These are phyloP conservation scores for Norana najaformis DNA, from an alignment of 2,888 invertebrate genomes.

Conservation along the genomic window DNA sequence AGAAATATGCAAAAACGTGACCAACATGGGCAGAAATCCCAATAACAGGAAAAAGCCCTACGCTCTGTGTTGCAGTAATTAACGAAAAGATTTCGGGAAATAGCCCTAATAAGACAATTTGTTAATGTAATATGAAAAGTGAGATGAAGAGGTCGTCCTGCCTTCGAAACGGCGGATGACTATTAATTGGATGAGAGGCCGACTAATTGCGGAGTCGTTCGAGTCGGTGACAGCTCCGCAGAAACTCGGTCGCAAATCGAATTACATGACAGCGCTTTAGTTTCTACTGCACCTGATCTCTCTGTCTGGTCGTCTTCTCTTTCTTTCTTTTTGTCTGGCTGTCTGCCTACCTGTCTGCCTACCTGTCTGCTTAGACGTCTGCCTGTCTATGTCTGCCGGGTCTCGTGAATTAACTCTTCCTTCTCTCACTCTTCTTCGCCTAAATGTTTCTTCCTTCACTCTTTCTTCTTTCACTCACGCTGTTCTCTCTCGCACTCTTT, in stretches of 20 bases:
- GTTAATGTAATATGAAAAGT: neutral
- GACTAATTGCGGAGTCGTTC: neutral
- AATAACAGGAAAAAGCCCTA: neutral
- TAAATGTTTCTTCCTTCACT: neutral
- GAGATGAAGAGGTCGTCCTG: neutral
- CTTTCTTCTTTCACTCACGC: neutral
- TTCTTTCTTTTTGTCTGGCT: too few relatives aligned
- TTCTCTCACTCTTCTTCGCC: neutral
- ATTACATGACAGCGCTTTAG: neutral
- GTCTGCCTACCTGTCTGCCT: neutral
- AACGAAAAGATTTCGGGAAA: too few relatives aligned
- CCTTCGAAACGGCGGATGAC: neutral
- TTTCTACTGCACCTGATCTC: neutral
- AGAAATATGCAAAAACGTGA: neutral
- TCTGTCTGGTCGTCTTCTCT: neutral
- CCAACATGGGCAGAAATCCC: neutral
- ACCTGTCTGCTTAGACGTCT: neutral
- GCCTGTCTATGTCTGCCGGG: neutral
- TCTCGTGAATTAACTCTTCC: neutral
- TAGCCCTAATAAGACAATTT: neutral
- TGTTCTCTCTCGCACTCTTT: neutral
- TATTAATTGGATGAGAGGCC: neutral
- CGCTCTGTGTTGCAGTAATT: too few relatives aligned
- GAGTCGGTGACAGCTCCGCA: neutral
- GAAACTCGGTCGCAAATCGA: neutral